These are phyloP conservation scores for Gymnothorax javanicus DNA, from an alignment of 2,797 vertebrate genomes.

Conservation along the genomic window DNA sequence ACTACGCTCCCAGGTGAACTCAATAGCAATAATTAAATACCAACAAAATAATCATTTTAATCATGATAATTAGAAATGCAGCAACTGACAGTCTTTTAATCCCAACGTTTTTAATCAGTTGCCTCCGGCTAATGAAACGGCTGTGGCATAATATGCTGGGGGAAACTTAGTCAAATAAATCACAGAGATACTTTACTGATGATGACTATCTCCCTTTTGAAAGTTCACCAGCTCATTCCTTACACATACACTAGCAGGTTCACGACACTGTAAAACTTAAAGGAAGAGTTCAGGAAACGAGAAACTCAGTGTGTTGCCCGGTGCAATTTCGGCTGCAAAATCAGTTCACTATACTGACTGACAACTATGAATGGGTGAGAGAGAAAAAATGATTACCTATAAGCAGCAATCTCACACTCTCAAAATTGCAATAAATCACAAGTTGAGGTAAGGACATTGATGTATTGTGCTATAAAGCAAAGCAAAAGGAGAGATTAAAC, in stretches of 20 bases:
- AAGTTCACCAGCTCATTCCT: background rate
- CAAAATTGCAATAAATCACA: slow-evolving; percentile 27
- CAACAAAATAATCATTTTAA: background rate
- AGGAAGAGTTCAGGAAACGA: background rate
- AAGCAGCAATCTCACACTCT: slow-evolving; percentile 21
- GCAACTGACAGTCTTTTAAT: background rate
- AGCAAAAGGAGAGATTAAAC: slow-evolving; percentile 33
- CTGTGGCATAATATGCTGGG: background rate
- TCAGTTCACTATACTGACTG: background rate
- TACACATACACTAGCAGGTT: background rate
- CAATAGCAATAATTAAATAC: background rate
- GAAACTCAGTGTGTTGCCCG: background rate
- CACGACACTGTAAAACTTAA: background rate
- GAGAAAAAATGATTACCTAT: slow-evolving; percentile 30
- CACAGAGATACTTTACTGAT: background rate
- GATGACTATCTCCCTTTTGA: background rate
- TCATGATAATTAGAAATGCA: background rate
- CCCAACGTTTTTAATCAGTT: background rate
- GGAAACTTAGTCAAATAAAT: background rate
- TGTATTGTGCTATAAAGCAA: slow-evolving; percentile 42
- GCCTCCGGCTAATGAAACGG: background rate
- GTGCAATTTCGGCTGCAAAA: background rate
- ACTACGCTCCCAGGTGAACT: background rate
- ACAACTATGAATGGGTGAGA: slow-evolving; percentile 11
- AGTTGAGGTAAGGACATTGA: slow-evolving; percentile 31